phyloP scores from a whole-genome alignment of 1,140 invertebrate genomes.

The Drosophila quadrilineata region DNA sequence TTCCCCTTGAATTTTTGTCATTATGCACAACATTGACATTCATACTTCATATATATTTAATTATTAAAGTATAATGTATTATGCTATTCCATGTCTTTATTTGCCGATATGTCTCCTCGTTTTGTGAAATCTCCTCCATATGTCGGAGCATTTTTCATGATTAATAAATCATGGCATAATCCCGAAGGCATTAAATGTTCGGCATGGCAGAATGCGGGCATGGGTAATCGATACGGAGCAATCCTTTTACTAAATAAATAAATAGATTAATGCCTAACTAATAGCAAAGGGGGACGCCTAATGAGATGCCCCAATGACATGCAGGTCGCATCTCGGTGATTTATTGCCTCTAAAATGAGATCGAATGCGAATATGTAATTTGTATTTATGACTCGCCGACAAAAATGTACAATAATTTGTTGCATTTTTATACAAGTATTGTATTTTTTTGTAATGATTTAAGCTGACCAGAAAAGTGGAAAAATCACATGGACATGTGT shows the following conservation, averaged over 20 bases:
- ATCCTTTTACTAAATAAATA: slow-evolving; percentile 41
- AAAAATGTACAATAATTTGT: slow-evolving; percentile 23
- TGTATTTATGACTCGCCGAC: slow-evolving; percentile 28
- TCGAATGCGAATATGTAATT: not conserved
- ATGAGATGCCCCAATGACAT: slow-evolving; percentile 45
- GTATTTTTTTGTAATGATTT: slow-evolving; percentile 8
- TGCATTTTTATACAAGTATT: slow-evolving; percentile 2
- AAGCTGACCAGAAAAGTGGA: slow-evolving; percentile 6
- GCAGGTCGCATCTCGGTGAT: slow-evolving; percentile 29
- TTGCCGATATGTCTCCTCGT: not conserved
- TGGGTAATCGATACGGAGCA: slow-evolving; percentile 21
- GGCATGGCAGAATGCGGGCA: not conserved
- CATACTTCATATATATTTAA: too few relatives aligned
- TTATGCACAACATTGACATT: too few relatives aligned
- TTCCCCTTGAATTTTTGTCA: too few relatives aligned
- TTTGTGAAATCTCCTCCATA: not conserved
- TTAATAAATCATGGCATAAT: slow-evolving; percentile 34
- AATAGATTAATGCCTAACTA: slow-evolving; percentile 40
- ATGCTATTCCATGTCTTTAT: not conserved
- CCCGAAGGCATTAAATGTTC: slow-evolving; percentile 10
- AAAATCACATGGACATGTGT: slow-evolving; percentile 9
- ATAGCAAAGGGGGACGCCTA: slow-evolving; percentile 16
- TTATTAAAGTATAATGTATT: too few relatives aligned
- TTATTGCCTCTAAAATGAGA: slow-evolving; percentile 31
- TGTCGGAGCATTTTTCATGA: too few relatives aligned